Conservation (phyloP, 2,888 invertebrate species). For the Ophion slaviceki region DNA sequence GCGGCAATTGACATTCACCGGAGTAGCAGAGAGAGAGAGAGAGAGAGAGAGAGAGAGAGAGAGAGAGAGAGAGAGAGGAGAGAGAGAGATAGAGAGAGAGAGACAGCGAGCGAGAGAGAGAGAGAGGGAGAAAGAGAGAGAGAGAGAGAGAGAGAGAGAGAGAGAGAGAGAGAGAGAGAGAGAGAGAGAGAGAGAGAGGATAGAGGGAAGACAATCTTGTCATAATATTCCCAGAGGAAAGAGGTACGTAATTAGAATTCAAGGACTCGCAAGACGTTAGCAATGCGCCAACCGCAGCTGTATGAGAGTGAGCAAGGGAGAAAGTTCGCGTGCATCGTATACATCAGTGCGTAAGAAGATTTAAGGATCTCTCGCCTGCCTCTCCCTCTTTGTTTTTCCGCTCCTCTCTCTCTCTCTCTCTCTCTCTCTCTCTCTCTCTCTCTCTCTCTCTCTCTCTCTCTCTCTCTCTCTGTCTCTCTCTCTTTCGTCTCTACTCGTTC, state of each 20-base stretch:
- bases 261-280: constrained; percentile 50
- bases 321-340: constrained; percentile 51
- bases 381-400: neutral
- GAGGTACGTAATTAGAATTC: constrained; percentile 59
- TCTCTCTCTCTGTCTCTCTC: constrained; percentile 19
- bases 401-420: constrained; percentile 24
- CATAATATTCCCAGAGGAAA: constrained; percentile 28
- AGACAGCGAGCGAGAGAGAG: neutral
- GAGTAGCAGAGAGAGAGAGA: neutral
- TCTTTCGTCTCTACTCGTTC: constrained; percentile 61
- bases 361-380: constrained; percentile 55
- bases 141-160: neutral
- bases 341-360: constrained; percentile 49
- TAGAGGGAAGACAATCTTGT: constrained; percentile 11
- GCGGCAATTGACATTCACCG: constrained; percentile 31
- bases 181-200: neutral
- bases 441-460: constrained; percentile 26
- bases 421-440: constrained; percentile 2
- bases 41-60: neutral
- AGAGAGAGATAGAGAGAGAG: neutral
- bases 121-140: neutral
- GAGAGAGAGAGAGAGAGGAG: neutral
- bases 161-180: too few relatives aligned
- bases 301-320: constrained; percentile 42
- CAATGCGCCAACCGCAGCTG: constrained; percentile 32